Evolutionary conservation across 2,888 invertebrate genomes (phyloP), one percentile per base, ranked within the genome.

Genomic region (Sphaerophoria rueppellii): DNA sequence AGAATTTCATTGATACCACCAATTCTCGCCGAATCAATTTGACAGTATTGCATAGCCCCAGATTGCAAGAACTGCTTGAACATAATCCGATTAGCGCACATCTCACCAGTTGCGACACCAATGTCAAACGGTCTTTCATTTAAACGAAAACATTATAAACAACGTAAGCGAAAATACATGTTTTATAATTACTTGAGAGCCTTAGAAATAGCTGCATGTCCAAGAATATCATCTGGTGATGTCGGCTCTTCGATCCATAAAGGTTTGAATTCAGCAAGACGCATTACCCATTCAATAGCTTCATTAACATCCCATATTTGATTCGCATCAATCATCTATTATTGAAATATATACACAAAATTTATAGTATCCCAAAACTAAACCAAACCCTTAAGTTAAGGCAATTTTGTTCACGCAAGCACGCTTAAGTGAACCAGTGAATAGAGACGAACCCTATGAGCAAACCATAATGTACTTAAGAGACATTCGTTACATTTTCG

Each of bases 221-320:
- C 98, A n/a, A 97, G 91, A 4, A 97, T 93, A 89, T 98, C 98
- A 90, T 98, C 98, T 0, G 98, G 97, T 4, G 96, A 96, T 0
- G 98, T 98, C 0, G 98, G 98, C 89, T 98, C 98, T 91, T 98
- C 98, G 75, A 98, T 97, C 98, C 98, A 98, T 71, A 95, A 91
- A 3, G 95, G 95, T 88, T 95, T 95, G 89, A 95, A 95, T 52
- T 95, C 93, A 0, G 95, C 94, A 77, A 98, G 91, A 70, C 95
- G 92, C 90, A 94, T 95, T 95, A 97, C 96, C 97, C 97, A 98
- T 11, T 95, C 94, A 77, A 98, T 96, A 0, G 98, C 96, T 91
- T 97, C 95, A 74, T 94, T 92, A 4, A 97, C 96, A 88, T 96
- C 96, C 98, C 98, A 98, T 1, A 95, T 94, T 93, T 96, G 97